Conservation (phyloP, 2,797 vertebrate genomes). For the Clarias fuscus region DNA sequence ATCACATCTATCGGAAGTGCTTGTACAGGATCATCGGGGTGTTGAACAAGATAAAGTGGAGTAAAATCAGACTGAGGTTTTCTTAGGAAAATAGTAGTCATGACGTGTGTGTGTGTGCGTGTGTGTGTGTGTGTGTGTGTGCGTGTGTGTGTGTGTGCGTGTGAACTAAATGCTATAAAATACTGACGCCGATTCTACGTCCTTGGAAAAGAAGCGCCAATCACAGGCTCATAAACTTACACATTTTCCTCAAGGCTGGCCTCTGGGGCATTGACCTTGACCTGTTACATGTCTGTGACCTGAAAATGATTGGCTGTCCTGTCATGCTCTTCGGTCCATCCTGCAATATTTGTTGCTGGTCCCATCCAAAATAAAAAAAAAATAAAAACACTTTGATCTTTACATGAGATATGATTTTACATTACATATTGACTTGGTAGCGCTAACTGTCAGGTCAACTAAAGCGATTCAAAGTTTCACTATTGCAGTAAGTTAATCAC, state of each 20-base stretch:
- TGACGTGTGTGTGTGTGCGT: too few species aligned
- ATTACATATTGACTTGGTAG: not conserved
- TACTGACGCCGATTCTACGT: not conserved
- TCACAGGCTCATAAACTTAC: constrained; percentile 19
- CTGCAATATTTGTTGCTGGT: constrained; percentile 38
- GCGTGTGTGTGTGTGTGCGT: not conserved
- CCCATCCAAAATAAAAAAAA: not conserved
- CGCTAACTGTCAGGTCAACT: not conserved
- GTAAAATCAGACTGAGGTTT: not conserved
- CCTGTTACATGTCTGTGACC: constrained; percentile 45
- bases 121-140: not conserved
- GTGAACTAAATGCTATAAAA: not conserved
- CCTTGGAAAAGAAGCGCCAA: constrained; percentile 10
- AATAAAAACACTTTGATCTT: not conserved
- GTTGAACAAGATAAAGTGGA: not conserved
- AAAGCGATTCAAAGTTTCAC: not conserved
- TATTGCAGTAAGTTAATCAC: not conserved
- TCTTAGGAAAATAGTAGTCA: not conserved
- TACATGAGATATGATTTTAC: not conserved
- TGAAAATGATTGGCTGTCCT: constrained; percentile 31
- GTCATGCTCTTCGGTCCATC: constrained; percentile 39
- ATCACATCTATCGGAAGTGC: not conserved
- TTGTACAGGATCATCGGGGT: too few species aligned
- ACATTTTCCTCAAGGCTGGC: constrained; percentile 23
- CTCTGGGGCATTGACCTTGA: constrained; percentile 57